Evolutionary conservation across 2,888 invertebrate species (phyloP), one percentile per base, ranked within the genome.

Genomic region (Automeris io): DNA sequence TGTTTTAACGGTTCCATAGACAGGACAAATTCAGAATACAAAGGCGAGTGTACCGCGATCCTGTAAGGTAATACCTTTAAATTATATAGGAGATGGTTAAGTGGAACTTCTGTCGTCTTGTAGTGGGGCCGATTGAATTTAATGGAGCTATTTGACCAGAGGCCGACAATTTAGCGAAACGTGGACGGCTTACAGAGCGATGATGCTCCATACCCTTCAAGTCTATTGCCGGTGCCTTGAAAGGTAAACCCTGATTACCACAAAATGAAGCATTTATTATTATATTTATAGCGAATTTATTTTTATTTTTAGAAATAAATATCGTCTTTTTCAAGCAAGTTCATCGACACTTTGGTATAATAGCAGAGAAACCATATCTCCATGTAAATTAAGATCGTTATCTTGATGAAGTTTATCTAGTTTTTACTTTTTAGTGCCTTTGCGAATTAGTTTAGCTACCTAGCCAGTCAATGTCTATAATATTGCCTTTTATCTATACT

Each of bases 101-200:
- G 70, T 62, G 73, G 69, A 65, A 78, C 78, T 78, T 61, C 77
- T 72, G 79, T 76, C 66, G 47, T 52, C 54, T 46, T 62, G 65
- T 58, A 62, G 48, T 47, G 46, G 51, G 53, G 56, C 54, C 71
- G 66, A 80, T 81, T 80, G 78, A 80, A 75, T 82, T 76, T 81
- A 79, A 80, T 81, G 73, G 66, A 57, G 65, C 74, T 71, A 74
- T 78, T 71, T 74, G 67, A 56, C 64, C 59, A 61, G 65, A 70
- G 62, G 70, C 69, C 68, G 70, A 66, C 65, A 59, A 61, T 71
- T 70, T 67, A 58, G 61, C 57, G 59, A 41, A 55, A 74, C 77
- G 76, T 70, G 74, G 58, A 46, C 40, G 46, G 74, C 53, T 35
- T 77, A 45, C 61, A 45, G 64, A 75, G 62, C 43, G 49, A 49